Evolutionary conservation across 2,888 invertebrate genomes (phyloP).

Genomic region (Chelonus formosanus): DNA sequence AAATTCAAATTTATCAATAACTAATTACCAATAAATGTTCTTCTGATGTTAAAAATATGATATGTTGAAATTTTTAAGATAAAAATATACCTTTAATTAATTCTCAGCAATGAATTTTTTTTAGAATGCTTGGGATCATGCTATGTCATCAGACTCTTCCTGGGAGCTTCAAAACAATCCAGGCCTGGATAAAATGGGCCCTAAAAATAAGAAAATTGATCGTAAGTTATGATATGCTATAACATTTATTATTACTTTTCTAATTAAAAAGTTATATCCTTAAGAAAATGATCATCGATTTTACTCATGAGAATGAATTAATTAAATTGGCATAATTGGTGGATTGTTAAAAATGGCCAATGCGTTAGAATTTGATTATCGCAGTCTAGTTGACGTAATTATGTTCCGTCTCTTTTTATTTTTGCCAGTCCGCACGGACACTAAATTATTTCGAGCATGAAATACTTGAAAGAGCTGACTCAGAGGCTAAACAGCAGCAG

Average conservation of each 20-base stretch:
- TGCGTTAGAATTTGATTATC: background rate
- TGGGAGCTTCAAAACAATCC: slow-evolving; percentile 69
- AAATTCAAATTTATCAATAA: too few species aligned
- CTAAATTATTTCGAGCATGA: slow-evolving; percentile 35
- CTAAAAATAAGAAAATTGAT: slow-evolving; percentile 48
- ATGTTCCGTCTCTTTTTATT: slow-evolving; percentile 14
- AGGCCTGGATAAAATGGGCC: slow-evolving; percentile 71
- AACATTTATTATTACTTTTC: too few species aligned
- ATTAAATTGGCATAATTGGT: background rate
- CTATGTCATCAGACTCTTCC: slow-evolving; percentile 47
- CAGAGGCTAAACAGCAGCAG: slow-evolving; percentile 26
- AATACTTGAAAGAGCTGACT: slow-evolving; percentile 34
- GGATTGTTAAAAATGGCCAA: background rate
- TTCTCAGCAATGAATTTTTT: too few species aligned
- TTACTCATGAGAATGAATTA: background rate
- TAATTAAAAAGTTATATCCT: too few species aligned
- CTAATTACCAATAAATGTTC: background rate
- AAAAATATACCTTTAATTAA: too few species aligned
- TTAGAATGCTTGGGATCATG: slow-evolving; percentile 72
- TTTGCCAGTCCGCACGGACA: slow-evolving; percentile 18
- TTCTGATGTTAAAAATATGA: too few species aligned
- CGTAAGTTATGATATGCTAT: slow-evolving; percentile 32
- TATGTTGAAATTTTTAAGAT: too few species aligned
- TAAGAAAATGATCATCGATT: too few species aligned
- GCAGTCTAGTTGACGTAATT: slow-evolving; percentile 20